These are phyloP conservation scores for Olivierus martensii DNA, from an alignment of 1,140 invertebrate genomes.

Conservation along the genomic window DNA sequence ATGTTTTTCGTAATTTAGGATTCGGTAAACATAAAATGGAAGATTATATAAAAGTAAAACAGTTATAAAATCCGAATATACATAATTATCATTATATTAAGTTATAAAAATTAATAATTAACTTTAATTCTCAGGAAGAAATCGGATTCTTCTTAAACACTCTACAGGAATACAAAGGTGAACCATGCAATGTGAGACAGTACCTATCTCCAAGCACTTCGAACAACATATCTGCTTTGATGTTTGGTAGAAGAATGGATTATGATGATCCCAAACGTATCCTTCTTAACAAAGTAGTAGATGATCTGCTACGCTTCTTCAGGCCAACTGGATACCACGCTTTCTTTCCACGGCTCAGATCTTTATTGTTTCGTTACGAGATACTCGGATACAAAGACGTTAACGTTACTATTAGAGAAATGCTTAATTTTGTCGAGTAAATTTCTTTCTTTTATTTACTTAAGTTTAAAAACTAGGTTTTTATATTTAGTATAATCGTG, in stretches of 20 bases:
- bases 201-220: slow-evolving; percentile 17
- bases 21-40: slow-evolving; percentile 59
- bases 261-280: slow-evolving; percentile 43
- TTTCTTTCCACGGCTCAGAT: slow-evolving; percentile 20
- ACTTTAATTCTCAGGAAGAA: slow-evolving; percentile 13
- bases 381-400: slow-evolving; percentile 13
- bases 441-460: not conserved
- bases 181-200: slow-evolving; percentile 1
- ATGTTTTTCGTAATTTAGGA: slow-evolving; percentile 51
- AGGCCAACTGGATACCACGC: slow-evolving; percentile 9
- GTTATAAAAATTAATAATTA: too few species aligned
- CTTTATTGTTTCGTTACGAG: slow-evolving; percentile 20
- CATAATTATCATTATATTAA: too few species aligned
- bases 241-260: slow-evolving; percentile 52
- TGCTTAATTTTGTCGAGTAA: slow-evolving; percentile 11
- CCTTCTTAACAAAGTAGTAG: slow-evolving; percentile 49
- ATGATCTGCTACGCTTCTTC: slow-evolving; percentile 38
- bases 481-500: too few species aligned
- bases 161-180: slow-evolving; percentile 2
- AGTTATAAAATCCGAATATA: not conserved
- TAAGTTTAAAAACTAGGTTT: slow-evolving; percentile 1
- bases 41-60: slow-evolving; percentile 44
- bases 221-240: slow-evolving; percentile 75
- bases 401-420: slow-evolving; percentile 7
- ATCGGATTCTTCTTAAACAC: slow-evolving; percentile 1